Evolutionary conservation across 2,113 vertebrate species (phyloP), one percentile per base, ranked within the genome.

Genomic region (Anthoscopus minutus): DNA sequence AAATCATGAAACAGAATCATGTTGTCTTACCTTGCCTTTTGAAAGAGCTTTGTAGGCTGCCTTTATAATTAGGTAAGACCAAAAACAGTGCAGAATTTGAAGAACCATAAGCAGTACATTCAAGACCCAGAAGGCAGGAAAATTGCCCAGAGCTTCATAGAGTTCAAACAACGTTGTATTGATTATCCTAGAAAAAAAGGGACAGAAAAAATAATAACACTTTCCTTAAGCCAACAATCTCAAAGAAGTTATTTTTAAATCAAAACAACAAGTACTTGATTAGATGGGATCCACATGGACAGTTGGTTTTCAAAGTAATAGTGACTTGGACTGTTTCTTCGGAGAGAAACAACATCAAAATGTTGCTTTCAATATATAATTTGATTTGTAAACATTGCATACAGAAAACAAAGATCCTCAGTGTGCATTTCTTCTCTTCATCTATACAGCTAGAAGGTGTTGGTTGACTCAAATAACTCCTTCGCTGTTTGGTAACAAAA

Each of bases 11-110:
- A 92, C 35, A 90, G 65, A 67, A 62, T 16, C 0, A 0, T 89
- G 60, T 69, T 48, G 45, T 57, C 98, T 98, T 98, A 99, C 99
- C 98, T 99, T 99, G 96, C 99, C 99, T 98, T 98, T 99, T 82
- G 98, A 98, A 97, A 99, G 95, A 96, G 99, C 99, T 98, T 98
- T 98, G 96, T 98, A 99, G 73, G 98, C 98, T 89, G 98, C 96
- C 97, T 99, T 99, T 97, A 99, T 85, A 96, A 99, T 98, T 97
- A 99, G 97, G 96, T 99, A 99, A 87, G 99, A 99, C 99, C 99
- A 99, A 96, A 99, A 98, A 82, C 98, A 98, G 96, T 99, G 98
- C 82, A 99, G 97, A 40, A 98, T 97, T 97, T 99, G 99, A 96
- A 99, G 96, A 96, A 99, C 87, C 51, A 99, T 92, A 77, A 99